A percentile compares a stretch with the other conserved stretches of the same genome.
Conservation (phyloP, 2,797 vertebrate genomes). For the Strix occidentalis region DNA sequence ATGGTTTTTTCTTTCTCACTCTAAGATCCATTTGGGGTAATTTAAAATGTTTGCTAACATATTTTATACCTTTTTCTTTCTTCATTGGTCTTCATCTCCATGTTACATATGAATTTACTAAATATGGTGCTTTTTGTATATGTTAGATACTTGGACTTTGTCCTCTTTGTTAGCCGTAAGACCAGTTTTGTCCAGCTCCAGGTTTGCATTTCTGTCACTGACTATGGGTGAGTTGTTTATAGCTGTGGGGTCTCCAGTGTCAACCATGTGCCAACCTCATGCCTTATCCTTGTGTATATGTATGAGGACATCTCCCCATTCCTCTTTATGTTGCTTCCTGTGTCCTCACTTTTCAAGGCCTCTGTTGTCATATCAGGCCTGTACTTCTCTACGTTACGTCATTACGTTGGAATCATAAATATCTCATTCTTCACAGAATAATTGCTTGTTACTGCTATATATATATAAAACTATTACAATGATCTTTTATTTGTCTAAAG, state of each 20-base stretch:
- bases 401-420: background rate
- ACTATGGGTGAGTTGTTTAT: background rate
- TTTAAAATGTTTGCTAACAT: background rate
- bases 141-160: background rate
- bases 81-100: background rate
- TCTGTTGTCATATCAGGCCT: background rate
- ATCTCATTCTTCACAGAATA: background rate
- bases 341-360: background rate
- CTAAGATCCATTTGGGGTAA: background rate
- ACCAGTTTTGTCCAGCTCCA: background rate
- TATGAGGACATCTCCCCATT: background rate
- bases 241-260: background rate
- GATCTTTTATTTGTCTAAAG: background rate
- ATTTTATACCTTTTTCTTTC: background rate
- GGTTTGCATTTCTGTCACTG: background rate
- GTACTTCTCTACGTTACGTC: background rate
- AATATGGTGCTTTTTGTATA: background rate
- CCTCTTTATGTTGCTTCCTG: background rate
- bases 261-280: background rate
- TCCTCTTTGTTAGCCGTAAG: background rate
- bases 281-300: accelerated
- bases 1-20: background rate
- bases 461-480: background rate
- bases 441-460: background rate
- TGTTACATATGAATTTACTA: background rate